A percentile compares a stretch with the other conserved stretches of the same genome.
phyloP scores from a whole-genome alignment of 2,113 vertebrate genomes.

The Vulpes vulpes region DNA sequence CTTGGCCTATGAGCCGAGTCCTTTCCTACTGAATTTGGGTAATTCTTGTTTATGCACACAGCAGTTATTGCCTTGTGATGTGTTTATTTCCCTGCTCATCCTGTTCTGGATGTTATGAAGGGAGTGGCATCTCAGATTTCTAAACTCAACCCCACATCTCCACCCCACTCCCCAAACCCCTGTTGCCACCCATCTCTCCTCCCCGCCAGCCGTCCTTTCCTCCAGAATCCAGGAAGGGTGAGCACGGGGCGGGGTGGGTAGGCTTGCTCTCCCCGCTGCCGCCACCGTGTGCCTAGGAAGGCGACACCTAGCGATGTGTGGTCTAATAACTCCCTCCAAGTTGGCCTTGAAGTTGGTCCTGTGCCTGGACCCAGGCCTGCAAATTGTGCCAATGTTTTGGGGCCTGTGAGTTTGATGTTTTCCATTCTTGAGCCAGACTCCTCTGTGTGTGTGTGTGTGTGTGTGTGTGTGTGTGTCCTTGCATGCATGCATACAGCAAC shows the following conservation, averaged over 20 bases:
- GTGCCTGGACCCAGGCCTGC: not conserved
- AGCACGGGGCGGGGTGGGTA: too few relatives aligned
- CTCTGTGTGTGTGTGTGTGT: not conserved
- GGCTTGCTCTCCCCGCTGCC: not conserved
- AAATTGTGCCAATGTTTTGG: constrained; percentile 7
- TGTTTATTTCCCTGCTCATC: not conserved
- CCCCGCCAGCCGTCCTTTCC: not conserved
- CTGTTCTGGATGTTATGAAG: not conserved
- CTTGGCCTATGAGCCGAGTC: constrained; percentile 5
- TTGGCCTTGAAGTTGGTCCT: not conserved
- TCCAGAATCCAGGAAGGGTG: not conserved
- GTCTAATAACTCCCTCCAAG: not conserved
- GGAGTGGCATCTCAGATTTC: not conserved
- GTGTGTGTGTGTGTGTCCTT: not conserved
- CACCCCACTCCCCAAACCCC: not conserved
- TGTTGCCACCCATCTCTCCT: not conserved
- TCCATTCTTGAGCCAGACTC: constrained; percentile 52
- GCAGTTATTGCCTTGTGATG: not conserved
- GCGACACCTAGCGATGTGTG: not conserved
- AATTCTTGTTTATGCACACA: constrained; percentile 19
- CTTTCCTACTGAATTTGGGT: not conserved
- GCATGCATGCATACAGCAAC: not conserved
- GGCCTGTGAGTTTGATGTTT: constrained; percentile 64
- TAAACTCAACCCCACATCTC: not conserved
- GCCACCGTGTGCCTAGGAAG: not conserved